These are phyloP conservation scores for Apamea epomidion DNA, from an alignment of 2,888 invertebrate genomes.

Conservation along the genomic window DNA sequence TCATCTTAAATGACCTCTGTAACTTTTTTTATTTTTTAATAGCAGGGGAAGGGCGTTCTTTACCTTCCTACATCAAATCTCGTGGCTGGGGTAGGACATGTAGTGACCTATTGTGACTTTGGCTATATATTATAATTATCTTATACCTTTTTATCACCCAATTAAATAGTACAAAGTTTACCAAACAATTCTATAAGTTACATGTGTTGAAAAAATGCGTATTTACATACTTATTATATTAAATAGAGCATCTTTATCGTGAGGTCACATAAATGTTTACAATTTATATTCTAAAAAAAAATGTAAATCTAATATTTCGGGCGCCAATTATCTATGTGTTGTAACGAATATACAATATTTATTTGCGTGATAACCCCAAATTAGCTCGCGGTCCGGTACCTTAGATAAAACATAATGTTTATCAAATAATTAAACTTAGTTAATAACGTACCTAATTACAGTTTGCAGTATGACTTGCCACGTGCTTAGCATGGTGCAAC, in stretches of 20 bases:
- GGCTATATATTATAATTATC: slow-evolving; percentile 6
- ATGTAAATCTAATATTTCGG: slow-evolving; percentile 41
- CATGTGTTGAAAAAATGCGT: slow-evolving; percentile 52
- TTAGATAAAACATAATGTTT: slow-evolving; percentile 37
- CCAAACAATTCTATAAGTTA: slow-evolving; percentile 10
- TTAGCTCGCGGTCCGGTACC: slow-evolving; percentile 51
- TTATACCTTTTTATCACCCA: slow-evolving; percentile 10
- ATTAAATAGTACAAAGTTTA: slow-evolving; percentile 41
- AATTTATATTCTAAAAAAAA: slow-evolving; percentile 26
- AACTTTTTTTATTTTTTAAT: not conserved
- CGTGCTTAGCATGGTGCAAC: slow-evolving; percentile 14
- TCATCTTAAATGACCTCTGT: not conserved
- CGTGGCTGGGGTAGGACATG: not conserved
- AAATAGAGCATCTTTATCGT: slow-evolving; percentile 64
- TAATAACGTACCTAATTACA: slow-evolving; percentile 20
- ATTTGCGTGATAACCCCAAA: slow-evolving; percentile 70
- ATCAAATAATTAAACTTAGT: slow-evolving; percentile 48
- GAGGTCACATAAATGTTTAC: slow-evolving; percentile 55
- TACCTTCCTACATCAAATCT: not conserved
- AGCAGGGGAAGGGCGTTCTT: not conserved
- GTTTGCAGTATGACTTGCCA: slow-evolving; percentile 4
- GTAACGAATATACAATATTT: slow-evolving; percentile 45
- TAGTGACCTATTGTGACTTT: slow-evolving; percentile 3
- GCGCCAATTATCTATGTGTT: slow-evolving; percentile 60
- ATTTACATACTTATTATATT: slow-evolving; percentile 10